Percentiles rank a stretch among this genome's conserved stretches.
These are phyloP conservation scores for Monoplex corrugatus DNA, from an alignment of 2,888 invertebrate species.

Conservation along the genomic window DNA sequence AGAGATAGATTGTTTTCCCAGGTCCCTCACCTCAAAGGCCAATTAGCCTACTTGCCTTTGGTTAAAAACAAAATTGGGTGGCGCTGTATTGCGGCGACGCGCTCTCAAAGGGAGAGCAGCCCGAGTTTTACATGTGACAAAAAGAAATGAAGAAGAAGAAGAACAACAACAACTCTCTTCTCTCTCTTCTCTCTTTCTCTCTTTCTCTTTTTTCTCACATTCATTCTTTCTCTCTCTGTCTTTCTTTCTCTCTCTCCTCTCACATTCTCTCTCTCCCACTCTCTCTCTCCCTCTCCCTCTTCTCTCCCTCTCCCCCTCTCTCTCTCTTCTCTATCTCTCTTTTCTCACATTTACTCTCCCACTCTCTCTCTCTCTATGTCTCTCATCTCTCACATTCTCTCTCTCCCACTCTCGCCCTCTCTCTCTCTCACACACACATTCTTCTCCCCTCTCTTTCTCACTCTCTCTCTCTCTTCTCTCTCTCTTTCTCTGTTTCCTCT, in stretches of 20 bases:
- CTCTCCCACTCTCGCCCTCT: too few species aligned
- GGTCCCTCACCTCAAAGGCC: too few species aligned
- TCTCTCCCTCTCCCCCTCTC: background rate
- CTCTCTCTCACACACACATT: background rate
- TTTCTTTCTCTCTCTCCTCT: slow-evolving; percentile 18
- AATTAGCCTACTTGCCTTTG: too few species aligned
- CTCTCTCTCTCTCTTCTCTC: background rate
- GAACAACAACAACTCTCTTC: background rate
- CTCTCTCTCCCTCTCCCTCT: background rate
- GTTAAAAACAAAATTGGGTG: background rate
- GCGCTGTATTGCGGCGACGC: too few species aligned
- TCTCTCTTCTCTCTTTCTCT: background rate
- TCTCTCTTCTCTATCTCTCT: background rate
- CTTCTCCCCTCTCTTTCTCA: background rate
- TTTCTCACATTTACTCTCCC: background rate
- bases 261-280: slow-evolving; percentile 7
- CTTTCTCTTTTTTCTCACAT: background rate
- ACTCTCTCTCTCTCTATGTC: background rate
- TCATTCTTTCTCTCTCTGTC: background rate
- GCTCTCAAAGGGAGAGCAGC: background rate
- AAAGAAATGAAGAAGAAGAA: background rate
- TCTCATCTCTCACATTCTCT: too few species aligned
- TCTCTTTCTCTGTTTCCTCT: background rate
- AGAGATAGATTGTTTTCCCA: too few species aligned
- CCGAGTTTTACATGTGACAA: background rate